Conservation (phyloP, 2,888 invertebrate genomes). For the Agonopterix arenella region DNA sequence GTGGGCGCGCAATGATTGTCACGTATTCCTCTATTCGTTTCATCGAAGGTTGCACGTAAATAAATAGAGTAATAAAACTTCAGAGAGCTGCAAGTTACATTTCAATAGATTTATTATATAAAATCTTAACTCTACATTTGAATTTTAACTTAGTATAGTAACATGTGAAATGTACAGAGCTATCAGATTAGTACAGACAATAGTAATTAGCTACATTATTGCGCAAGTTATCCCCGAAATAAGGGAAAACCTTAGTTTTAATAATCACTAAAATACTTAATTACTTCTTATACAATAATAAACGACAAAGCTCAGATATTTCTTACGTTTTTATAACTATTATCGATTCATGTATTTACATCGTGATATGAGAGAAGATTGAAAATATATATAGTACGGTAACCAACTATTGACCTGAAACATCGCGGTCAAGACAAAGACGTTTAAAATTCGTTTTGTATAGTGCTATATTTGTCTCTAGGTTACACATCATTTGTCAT, state of each 20-base stretch:
- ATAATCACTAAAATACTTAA: conserved; percentile 50
- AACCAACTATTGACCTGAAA: too few relatives aligned
- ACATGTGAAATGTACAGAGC: conserved; percentile 74
- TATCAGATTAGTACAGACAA: conserved; percentile 67
- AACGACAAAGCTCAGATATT: conserved; percentile 75
- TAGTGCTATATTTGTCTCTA: too few relatives aligned
- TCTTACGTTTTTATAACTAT: conserved; percentile 49
- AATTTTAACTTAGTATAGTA: conserved; percentile 71
- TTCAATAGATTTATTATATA: conserved; percentile 76
- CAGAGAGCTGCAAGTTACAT: conserved; percentile 57
- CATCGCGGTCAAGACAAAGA: too few relatives aligned
- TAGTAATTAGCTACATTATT: conserved; percentile 72
- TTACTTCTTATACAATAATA: conserved; percentile 63
- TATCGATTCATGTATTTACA: conserved; percentile 61
- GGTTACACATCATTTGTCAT: too few relatives aligned
- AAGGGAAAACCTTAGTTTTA: conserved; percentile 46
- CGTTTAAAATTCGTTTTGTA: too few relatives aligned
- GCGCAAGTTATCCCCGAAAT: conserved; percentile 60
- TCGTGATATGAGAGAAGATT: conserved; percentile 57
- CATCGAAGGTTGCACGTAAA: too few relatives aligned
- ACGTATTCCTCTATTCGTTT: too few relatives aligned
- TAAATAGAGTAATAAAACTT: not conserved
- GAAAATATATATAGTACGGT: not conserved
- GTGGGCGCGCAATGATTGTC: too few relatives aligned
- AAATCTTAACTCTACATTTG: conserved; percentile 72